Evolutionary conservation across 2,113 vertebrate species (phyloP).

Genomic region (Corvus moneduloides): DNA sequence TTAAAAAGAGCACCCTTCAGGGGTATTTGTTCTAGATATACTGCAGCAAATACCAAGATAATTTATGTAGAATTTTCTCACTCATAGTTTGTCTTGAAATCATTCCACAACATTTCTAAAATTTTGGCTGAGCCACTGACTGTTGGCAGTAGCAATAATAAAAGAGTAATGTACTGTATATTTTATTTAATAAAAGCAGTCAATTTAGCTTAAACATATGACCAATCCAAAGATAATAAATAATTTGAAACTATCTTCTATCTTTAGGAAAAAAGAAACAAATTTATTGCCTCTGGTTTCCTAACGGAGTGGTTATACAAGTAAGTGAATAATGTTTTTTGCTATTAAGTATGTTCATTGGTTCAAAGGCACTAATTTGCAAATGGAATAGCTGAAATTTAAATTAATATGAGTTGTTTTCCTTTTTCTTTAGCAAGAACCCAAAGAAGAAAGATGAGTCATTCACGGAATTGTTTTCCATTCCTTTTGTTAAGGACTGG

Average conservation of each 20-base stretch:
- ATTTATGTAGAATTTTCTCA: not conserved
- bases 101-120: not conserved
- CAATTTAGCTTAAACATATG: slow-evolving; percentile 12
- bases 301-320: slow-evolving; percentile 93
- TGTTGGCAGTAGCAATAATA: slow-evolving; percentile 1
- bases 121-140: not conserved
- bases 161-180: not conserved
- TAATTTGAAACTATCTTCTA: slow-evolving; percentile 60
- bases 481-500: slow-evolving; percentile 88
- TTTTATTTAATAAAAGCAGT: slow-evolving; percentile 40
- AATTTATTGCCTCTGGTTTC: slow-evolving; percentile 88
- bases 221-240: slow-evolving; percentile 28
- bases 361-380: slow-evolving; percentile 9
- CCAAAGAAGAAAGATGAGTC: slow-evolving; percentile 73
- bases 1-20: not conserved
- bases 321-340: slow-evolving; percentile 76
- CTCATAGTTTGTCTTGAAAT: not conserved
- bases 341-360: not conserved
- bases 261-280: slow-evolving; percentile 83
- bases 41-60: not conserved
- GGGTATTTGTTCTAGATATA: not conserved
- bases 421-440: slow-evolving; percentile 78
- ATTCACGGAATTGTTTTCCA: slow-evolving; percentile 79
- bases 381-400: not conserved
- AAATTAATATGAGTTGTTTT: slow-evolving; percentile 31